Percentiles rank a stretch among this genome's conserved stretches.
These are phyloP conservation scores for Brachypterus glaber DNA, from an alignment of 2,888 invertebrate genomes.

Conservation along the genomic window DNA sequence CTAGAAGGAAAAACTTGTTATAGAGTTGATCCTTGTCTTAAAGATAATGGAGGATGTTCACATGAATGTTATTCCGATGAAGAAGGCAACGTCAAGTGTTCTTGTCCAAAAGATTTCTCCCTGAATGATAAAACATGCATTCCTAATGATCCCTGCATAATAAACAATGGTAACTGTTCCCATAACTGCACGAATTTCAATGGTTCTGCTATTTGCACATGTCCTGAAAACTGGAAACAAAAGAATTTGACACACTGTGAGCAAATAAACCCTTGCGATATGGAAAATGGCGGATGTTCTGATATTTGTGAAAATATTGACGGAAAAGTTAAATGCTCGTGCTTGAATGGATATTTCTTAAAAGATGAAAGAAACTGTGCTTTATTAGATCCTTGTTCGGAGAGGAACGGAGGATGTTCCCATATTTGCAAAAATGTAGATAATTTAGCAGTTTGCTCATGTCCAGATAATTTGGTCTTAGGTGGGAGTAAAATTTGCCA, in stretches of 20 bases:
- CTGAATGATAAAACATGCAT: conserved; percentile 29
- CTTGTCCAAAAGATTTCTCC: conserved; percentile 39
- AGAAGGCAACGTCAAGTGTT: conserved; percentile 35
- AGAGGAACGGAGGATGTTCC: conserved; percentile 26
- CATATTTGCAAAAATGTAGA: conserved; percentile 35
- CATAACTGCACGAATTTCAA: conserved; percentile 39
- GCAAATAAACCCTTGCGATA: conserved; percentile 39
- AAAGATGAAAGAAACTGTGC: conserved; percentile 32
- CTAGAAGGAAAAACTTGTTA: conserved; percentile 29
- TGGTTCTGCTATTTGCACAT: conserved; percentile 18
- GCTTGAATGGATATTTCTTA: conserved; percentile 42
- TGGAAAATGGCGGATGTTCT: conserved; percentile 40
- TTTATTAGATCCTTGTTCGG: conserved; percentile 27
- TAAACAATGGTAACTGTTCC: conserved; percentile 50
- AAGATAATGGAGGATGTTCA: conserved; percentile 36
- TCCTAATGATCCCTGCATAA: conserved; percentile 29
- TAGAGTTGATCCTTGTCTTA: conserved; percentile 32
- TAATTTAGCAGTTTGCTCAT: conserved; percentile 45
- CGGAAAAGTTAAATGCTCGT: conserved; percentile 45
- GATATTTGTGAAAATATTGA: conserved; percentile 40
- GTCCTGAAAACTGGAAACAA: conserved; percentile 30
- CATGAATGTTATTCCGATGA: conserved; percentile 30
- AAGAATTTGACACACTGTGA: conserved; percentile 38
- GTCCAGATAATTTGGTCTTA: conserved; percentile 33
- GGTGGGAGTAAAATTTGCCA: conserved; percentile 25